These are phyloP conservation scores for Diplosoma virens DNA, from an alignment of 23 tunicate species.

Conservation along the genomic window DNA sequence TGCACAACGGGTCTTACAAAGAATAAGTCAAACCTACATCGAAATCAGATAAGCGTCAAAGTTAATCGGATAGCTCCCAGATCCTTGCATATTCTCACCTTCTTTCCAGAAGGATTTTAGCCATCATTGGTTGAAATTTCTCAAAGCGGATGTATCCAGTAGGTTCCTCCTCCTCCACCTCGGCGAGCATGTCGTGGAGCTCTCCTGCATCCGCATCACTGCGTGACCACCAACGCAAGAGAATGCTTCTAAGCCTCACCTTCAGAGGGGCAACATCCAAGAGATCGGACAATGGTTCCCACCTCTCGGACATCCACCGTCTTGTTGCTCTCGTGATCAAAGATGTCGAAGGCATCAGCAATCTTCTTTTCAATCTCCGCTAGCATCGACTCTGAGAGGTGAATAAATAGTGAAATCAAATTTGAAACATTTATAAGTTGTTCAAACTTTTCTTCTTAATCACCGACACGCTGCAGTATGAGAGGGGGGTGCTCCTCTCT, in stretches of 20 bases:
- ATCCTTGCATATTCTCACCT: too few relatives aligned
- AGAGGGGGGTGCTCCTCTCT: too few relatives aligned
- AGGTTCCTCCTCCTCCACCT: constrained; percentile 98
- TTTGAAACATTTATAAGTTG: too few relatives aligned
- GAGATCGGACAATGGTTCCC: constrained; percentile 96
- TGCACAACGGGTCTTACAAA: too few relatives aligned
- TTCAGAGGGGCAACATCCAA: constrained; percentile 98
- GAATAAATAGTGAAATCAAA: too few relatives aligned
- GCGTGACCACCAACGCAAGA: too few relatives aligned
- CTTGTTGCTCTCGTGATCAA: constrained; percentile 94
- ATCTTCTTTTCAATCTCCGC: constrained; percentile 87
- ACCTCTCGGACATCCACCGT: constrained; percentile 97
- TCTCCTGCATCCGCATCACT: constrained; percentile 46
- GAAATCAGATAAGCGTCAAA: too few relatives aligned
- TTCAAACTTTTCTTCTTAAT: too few relatives aligned
- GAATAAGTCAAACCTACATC: too few relatives aligned
- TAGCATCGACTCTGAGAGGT: constrained; percentile 95
- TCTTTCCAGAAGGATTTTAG: constrained; percentile 78
- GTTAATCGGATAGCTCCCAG: too few relatives aligned
- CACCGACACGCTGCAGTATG: too few relatives aligned
- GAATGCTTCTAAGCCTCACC: constrained; percentile 48
- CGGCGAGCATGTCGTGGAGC: constrained; percentile 95
- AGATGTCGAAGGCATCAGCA: constrained; percentile 91
- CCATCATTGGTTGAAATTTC: constrained; percentile 94
- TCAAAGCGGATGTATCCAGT: constrained; percentile 97